These are phyloP conservation scores for Xylophagus ater DNA, from an alignment of 2,888 invertebrate species.

Conservation along the genomic window DNA sequence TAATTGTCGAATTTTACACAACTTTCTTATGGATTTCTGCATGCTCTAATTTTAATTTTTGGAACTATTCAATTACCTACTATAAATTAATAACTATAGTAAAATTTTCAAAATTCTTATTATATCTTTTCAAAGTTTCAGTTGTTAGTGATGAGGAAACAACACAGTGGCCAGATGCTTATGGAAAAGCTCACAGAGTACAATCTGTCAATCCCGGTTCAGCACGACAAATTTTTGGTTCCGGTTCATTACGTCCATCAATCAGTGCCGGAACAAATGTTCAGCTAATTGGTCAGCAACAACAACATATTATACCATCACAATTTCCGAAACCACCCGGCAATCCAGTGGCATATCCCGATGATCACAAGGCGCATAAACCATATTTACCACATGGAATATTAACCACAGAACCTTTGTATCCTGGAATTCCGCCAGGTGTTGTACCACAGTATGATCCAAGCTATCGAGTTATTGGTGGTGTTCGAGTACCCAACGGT, in stretches of 20 bases:
- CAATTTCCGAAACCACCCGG: slow-evolving; percentile 15
- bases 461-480: slow-evolving; percentile 15
- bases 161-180: slow-evolving; percentile 19
- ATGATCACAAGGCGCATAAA: slow-evolving; percentile 17
- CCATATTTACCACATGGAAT: slow-evolving; percentile 23
- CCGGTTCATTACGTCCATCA: slow-evolving; percentile 43
- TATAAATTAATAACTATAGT: background rate
- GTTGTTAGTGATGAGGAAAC: slow-evolving; percentile 21
- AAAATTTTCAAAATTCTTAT: background rate
- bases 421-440: slow-evolving; percentile 15
- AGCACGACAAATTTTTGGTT: slow-evolving; percentile 46
- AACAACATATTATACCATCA: background rate
- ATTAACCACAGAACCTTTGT: slow-evolving; percentile 28
- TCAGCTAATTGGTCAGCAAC: slow-evolving; percentile 8
- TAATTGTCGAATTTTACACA: too few species aligned
- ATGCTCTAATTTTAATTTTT: background rate
- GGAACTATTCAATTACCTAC: background rate
- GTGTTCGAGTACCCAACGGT: slow-evolving; percentile 11
- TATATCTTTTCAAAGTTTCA: slow-evolving; percentile 8
- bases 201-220: slow-evolving; percentile 9
- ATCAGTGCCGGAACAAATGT: slow-evolving; percentile 33
- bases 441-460: slow-evolving; percentile 12
- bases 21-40: background rate
- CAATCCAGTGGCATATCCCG: slow-evolving; percentile 18
- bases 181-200: slow-evolving; percentile 12